Evolutionary conservation across 2,113 vertebrate genomes (phyloP).

Genomic region (Mesocricetus auratus): DNA sequence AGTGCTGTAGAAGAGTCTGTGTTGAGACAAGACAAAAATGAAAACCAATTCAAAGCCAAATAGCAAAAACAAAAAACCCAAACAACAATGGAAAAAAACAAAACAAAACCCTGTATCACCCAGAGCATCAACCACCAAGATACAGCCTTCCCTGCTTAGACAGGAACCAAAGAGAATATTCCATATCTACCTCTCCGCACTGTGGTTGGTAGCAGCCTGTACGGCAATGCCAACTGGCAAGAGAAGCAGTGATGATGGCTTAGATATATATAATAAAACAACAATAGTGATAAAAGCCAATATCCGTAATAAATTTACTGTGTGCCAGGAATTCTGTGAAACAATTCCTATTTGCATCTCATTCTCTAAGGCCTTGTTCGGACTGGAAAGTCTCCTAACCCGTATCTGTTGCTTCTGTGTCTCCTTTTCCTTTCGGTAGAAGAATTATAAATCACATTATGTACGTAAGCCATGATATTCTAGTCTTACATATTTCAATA

Average conservation of each 20-base stretch:
- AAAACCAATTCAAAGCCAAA: not conserved
- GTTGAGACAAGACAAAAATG: not conserved
- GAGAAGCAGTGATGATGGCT: not conserved
- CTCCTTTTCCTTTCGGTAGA: not conserved
- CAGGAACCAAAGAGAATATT: not conserved
- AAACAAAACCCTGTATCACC: not conserved
- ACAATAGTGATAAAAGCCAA: not conserved
- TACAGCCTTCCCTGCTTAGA: not conserved
- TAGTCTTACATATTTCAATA: constrained; percentile 18
- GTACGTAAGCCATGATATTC: not conserved
- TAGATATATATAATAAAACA: constrained; percentile 11
- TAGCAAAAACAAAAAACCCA: not conserved
- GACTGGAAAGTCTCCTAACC: not conserved
- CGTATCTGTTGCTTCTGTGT: not conserved
- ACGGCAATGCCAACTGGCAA: not conserved
- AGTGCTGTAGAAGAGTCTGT: not conserved
- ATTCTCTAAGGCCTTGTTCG: not conserved
- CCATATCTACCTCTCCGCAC: not conserved
- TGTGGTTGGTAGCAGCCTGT: not conserved
- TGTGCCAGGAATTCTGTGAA: constrained; percentile 25
- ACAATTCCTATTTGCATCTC: not conserved
- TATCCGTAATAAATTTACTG: not conserved
- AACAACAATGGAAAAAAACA: too few species aligned
- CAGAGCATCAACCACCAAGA: not conserved
- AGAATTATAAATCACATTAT: not conserved